Conservation (phyloP, 2,113 vertebrate genomes). For the Delphinus delphis region DNA sequence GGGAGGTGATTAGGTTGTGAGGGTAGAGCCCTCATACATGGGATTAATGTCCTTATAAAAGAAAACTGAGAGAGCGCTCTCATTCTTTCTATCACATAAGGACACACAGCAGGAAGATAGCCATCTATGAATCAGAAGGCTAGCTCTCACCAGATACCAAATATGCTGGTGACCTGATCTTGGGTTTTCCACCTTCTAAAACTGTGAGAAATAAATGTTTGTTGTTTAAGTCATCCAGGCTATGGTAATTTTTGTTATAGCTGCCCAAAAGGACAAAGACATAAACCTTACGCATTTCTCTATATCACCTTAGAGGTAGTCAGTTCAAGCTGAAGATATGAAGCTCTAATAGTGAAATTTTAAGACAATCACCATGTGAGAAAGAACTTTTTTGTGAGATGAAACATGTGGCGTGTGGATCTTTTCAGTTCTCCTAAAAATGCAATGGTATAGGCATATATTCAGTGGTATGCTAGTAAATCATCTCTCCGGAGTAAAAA, state of each 20-base stretch:
- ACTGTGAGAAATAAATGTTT: background rate
- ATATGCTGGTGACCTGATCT: background rate
- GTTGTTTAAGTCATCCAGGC: background rate
- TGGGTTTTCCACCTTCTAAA: background rate
- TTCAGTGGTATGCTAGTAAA: background rate
- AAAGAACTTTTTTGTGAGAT: background rate
- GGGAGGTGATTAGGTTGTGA: background rate
- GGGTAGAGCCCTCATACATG: background rate
- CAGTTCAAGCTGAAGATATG: background rate
- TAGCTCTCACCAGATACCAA: background rate
- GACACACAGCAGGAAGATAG: background rate
- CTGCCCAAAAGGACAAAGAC: background rate
- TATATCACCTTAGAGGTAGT: background rate
- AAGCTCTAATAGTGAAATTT: background rate
- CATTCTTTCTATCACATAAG: background rate
- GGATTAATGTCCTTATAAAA: background rate
- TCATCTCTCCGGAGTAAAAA: background rate
- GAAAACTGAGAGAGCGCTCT: background rate
- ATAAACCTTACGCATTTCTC: background rate
- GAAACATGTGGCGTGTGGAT: background rate
- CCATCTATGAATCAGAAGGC: background rate
- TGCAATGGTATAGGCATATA: background rate
- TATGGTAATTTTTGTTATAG: background rate
- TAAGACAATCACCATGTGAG: background rate
- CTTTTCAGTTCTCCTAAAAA: slow-evolving; percentile 36